Conservation (phyloP, 1,140 invertebrate genomes). For the Odontomachus brunneus region DNA sequence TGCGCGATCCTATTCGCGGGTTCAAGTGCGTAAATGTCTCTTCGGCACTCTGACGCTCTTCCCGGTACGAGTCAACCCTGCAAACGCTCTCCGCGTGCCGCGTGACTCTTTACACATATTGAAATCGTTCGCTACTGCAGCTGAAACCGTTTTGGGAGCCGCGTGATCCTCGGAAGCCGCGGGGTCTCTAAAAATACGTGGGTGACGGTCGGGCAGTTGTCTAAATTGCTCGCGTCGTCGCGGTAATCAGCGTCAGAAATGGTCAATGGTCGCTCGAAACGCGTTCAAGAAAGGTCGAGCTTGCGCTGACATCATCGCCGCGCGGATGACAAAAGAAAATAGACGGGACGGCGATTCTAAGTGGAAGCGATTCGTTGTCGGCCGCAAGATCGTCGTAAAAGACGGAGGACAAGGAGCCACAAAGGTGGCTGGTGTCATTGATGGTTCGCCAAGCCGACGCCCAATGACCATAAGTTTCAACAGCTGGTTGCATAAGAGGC, state of each 20-base stretch:
- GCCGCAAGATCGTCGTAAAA: constrained; percentile 21
- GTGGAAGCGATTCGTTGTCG: background rate
- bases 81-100: too few species aligned
- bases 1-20: too few species aligned
- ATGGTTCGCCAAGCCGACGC: constrained; percentile 16
- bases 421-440: background rate
- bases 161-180: background rate
- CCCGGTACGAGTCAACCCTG: too few species aligned
- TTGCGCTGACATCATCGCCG: constrained; percentile 29
- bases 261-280: constrained; percentile 29
- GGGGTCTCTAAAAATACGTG: background rate
- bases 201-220: background rate
- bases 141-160: background rate
- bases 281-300: constrained; percentile 6
- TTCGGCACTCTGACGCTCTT: too few species aligned
- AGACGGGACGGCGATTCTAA: constrained; percentile 22
- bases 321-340: constrained; percentile 6
- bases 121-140: background rate
- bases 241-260: constrained; percentile 1
- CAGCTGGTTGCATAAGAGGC: constrained; percentile 27
- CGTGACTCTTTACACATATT: background rate
- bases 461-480: constrained; percentile 47
- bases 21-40: too few species aligned
- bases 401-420: constrained; percentile 9
- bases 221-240: background rate